A percentile compares a stretch with the other conserved stretches of the same genome.
Evolutionary conservation across 2,888 invertebrate genomes (phyloP).

Genomic region (Cheilosia impressa): DNA sequence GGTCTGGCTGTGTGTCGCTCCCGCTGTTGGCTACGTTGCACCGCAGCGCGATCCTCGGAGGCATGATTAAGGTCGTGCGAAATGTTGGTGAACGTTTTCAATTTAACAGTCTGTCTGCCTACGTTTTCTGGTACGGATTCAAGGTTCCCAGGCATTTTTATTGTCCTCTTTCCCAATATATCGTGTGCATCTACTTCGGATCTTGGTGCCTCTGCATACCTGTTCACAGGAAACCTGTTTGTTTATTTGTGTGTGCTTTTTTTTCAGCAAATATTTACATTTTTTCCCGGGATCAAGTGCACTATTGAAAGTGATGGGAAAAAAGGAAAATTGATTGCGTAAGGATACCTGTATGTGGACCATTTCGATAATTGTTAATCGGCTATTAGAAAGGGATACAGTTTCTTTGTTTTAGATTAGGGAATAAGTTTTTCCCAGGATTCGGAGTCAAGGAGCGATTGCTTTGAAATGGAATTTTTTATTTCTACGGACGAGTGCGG

Average conservation of each 20-base stretch:
- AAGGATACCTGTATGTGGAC: constrained; percentile 6
- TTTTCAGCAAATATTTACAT: constrained; percentile 60
- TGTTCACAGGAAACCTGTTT: constrained; percentile 56
- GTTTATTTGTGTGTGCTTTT: constrained; percentile 2
- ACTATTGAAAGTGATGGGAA: constrained; percentile 35
- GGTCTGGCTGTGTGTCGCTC: constrained; percentile 13
- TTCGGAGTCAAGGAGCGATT: too few species aligned
- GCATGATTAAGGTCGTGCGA: constrained; percentile 65
- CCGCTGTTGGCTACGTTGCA: not conserved
- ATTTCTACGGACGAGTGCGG: too few species aligned
- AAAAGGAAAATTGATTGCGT: constrained; percentile 30
- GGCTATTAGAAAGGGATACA: not conserved
- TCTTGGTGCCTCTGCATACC: constrained; percentile 18
- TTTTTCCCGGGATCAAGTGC: constrained; percentile 42
- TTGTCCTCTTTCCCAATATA: constrained; percentile 42
- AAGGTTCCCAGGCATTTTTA: constrained; percentile 61
- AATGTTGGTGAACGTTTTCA: constrained; percentile 58
- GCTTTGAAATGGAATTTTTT: too few species aligned
- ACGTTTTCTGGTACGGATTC: constrained; percentile 42
- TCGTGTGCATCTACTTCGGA: constrained; percentile 13
- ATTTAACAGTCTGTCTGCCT: constrained; percentile 34
- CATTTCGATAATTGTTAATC: not conserved
- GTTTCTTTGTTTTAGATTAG: too few species aligned
- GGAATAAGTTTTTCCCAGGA: too few species aligned
- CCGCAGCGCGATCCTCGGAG: constrained; percentile 39